These are phyloP conservation scores for Metacarcinus magister DNA, from an alignment of 2,888 invertebrate genomes.

Conservation along the genomic window DNA sequence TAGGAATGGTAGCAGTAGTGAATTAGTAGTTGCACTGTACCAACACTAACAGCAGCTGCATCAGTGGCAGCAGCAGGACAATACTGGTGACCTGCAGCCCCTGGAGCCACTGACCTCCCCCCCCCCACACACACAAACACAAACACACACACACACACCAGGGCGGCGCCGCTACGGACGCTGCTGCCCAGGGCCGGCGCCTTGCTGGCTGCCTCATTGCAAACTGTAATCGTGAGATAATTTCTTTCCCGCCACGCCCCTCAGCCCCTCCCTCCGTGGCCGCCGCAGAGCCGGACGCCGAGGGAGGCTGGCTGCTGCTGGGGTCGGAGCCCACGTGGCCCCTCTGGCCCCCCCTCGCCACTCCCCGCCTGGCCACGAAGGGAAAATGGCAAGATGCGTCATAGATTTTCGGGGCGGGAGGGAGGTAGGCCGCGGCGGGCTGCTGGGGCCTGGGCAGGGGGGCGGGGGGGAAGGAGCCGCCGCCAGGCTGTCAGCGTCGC, in stretches of 20 bases:
- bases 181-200: slow-evolving; percentile 38
- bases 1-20: not conserved
- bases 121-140: not conserved
- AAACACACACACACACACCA: slow-evolving; percentile 11
- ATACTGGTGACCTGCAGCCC: not conserved
- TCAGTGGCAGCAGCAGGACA: not conserved
- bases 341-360: not conserved
- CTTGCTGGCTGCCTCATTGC: slow-evolving; percentile 38
- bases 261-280: slow-evolving; percentile 22
- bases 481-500: slow-evolving; percentile 47
- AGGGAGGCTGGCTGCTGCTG: slow-evolving; percentile 48
- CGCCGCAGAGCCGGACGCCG: slow-evolving; percentile 36
- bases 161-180: slow-evolving; percentile 54
- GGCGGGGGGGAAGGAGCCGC: not conserved
- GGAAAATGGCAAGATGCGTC: slow-evolving; percentile 45
- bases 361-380: slow-evolving; percentile 7
- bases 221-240: slow-evolving; percentile 33
- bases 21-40: not conserved
- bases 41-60: not conserved
- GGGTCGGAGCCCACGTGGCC: slow-evolving; percentile 40
- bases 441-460: slow-evolving; percentile 47
- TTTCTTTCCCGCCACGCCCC: slow-evolving; percentile 41
- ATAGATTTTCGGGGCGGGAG: slow-evolving; percentile 48
- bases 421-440: slow-evolving; percentile 48
- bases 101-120: not conserved